Conservation (phyloP, 2,113 vertebrate genomes). For the Rhinoderma darwinii region DNA sequence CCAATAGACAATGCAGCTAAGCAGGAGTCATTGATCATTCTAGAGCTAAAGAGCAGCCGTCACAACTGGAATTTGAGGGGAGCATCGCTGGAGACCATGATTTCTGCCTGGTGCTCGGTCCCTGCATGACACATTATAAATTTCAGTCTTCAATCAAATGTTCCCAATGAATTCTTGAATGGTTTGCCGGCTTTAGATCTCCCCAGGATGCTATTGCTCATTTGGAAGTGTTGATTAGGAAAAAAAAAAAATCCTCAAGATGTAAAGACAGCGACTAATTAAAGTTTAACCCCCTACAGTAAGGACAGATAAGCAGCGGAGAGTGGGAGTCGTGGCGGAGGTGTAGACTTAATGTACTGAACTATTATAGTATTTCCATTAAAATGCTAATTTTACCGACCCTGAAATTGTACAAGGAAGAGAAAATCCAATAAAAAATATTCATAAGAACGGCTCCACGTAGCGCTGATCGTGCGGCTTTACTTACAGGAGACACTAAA, state of each 20-base stretch:
- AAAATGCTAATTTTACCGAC: conserved; percentile 44
- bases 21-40: too few species aligned
- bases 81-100: not conserved
- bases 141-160: not conserved
- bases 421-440: conserved; percentile 38
- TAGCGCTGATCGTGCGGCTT: not conserved
- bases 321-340: not conserved
- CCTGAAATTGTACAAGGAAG: conserved; percentile 7
- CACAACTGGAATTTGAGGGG: too few species aligned
- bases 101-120: not conserved
- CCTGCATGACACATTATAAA: not conserved
- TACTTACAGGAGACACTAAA: conserved; percentile 12
- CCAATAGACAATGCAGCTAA: too few species aligned
- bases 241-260: not conserved
- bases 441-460: conserved; percentile 4
- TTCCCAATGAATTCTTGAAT: not conserved
- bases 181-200: conserved; percentile 25
- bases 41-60: too few species aligned
- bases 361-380: conserved; percentile 34
- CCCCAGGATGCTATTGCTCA: conserved; percentile 42
- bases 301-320: not conserved
- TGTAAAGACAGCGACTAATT: conserved; percentile 6
- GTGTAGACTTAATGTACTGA: conserved; percentile 19
- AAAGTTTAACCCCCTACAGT: conserved; percentile 33
- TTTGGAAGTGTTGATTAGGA: conserved; percentile 52